phyloP scores from a whole-genome alignment of 2,113 vertebrate species.

The Campylomormyrus numenius region DNA sequence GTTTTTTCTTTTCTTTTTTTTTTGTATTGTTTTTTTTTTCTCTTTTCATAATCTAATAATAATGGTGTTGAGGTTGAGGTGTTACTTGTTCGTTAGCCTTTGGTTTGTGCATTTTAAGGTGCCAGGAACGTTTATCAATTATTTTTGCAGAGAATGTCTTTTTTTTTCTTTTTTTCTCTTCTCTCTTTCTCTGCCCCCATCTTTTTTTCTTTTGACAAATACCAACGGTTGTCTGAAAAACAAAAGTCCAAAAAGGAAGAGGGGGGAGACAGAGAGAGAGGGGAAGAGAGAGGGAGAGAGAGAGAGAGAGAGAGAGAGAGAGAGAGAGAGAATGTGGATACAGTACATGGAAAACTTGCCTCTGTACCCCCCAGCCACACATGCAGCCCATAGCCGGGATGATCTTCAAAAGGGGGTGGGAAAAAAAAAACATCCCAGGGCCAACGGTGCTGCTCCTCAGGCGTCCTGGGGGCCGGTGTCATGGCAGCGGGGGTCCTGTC shows the following conservation, averaged over 20 bases:
- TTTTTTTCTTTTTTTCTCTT: background rate
- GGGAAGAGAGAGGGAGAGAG: background rate
- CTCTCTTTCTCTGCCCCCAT: background rate
- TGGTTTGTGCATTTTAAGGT: background rate
- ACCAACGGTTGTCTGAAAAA: slow-evolving; percentile 29
- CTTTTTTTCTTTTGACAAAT: background rate
- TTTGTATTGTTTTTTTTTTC: background rate
- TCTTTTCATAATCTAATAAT: background rate
- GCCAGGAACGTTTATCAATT: background rate
- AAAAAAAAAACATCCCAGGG: slow-evolving; percentile 16
- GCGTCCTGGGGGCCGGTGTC: background rate
- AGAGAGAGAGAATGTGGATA: slow-evolving; percentile 23
- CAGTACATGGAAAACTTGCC: slow-evolving; percentile 2
- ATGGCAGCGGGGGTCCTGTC: background rate
- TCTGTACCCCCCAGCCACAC: slow-evolving; percentile 25
- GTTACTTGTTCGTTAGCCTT: background rate
- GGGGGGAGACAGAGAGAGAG: background rate
- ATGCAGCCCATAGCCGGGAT: slow-evolving; percentile 23
- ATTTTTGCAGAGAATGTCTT: background rate
- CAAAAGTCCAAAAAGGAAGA: background rate
- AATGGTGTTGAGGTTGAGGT: background rate
- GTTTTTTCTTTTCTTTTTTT: background rate
- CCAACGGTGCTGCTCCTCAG: background rate
- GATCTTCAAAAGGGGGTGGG: background rate
- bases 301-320: background rate